These are phyloP conservation scores for Syrphus vitripennis DNA, from an alignment of 2,888 invertebrate genomes.

Conservation along the genomic window DNA sequence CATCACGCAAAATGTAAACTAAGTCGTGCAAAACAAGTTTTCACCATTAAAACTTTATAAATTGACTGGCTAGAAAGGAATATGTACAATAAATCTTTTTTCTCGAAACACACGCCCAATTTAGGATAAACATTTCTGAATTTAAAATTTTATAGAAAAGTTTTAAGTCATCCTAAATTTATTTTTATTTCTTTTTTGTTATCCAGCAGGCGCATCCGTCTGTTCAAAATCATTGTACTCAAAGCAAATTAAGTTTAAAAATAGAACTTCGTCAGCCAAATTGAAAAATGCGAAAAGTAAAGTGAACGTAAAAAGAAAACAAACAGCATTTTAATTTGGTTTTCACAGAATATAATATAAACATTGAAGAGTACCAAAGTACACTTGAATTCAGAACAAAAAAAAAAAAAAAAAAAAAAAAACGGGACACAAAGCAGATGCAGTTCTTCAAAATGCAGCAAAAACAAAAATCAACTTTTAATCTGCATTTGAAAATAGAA, in stretches of 20 bases:
- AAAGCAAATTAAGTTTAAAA: constrained; percentile 30
- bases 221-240: background rate
- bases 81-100: background rate
- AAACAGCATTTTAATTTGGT: constrained; percentile 3
- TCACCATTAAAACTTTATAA: background rate
- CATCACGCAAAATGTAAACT: background rate
- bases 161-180: background rate
- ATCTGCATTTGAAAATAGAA: constrained; percentile 52
- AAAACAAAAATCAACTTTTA: background rate
- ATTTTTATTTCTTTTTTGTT: too few relatives aligned
- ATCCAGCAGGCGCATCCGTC: background rate
- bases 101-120: background rate
- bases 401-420: background rate
- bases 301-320: background rate
- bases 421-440: constrained; percentile 43
- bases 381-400: background rate
- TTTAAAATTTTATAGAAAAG: background rate
- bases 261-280: constrained; percentile 36
- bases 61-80: background rate
- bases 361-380: background rate
- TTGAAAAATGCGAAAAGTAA: constrained; percentile 1
- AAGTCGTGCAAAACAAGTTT: constrained; percentile 20
- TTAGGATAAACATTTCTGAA: background rate
- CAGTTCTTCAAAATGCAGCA: constrained; percentile 27
- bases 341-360: background rate